Conservation (phyloP, 2,888 invertebrate species). For the Pseudoips prasinana region DNA sequence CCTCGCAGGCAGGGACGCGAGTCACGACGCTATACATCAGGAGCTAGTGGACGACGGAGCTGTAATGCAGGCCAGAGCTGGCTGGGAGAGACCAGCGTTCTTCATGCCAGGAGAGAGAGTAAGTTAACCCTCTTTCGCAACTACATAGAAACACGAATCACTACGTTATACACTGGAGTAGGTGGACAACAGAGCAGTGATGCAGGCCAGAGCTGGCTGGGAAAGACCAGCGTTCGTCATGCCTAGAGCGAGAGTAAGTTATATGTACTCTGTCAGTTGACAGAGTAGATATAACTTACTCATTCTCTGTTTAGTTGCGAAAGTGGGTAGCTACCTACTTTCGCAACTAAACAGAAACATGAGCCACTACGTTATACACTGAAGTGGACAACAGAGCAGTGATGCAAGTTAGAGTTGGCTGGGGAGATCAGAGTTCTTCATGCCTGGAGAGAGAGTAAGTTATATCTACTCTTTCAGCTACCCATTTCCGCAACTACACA, state of each 20-base stretch:
- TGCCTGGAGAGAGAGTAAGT: conserved; percentile 66
- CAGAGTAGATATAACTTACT: no score
- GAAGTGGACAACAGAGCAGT: conserved; percentile 89
- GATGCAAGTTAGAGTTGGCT: conserved; percentile 93
- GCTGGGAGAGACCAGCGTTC: conserved; percentile 95
- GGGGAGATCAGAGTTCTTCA: conserved; percentile 95
- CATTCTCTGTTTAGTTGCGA: no score
- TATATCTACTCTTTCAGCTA: no score
- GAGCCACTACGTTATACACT: conserved; percentile 76
- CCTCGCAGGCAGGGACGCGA: conserved; percentile 86
- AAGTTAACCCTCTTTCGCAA: conserved; percentile 3
- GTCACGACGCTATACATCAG: conserved; percentile 77
- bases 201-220: conserved; percentile 94
- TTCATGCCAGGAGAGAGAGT: conserved; percentile 80
- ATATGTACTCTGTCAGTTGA: no score
- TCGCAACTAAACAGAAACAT: conserved; percentile 82
- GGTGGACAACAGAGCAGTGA: conserved; percentile 90
- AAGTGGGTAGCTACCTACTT: no score
- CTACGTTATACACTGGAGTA: conserved; percentile 82
- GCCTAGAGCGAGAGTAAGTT: conserved; percentile 59
- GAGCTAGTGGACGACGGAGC: conserved; percentile 88
- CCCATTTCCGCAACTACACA: no score
- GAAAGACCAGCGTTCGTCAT: conserved; percentile 93
- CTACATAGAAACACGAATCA: conserved; percentile 78
- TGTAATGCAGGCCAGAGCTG: conserved; percentile 93